Base-by-base conservation (phyloP, 1,140 invertebrate genomes). In the Heterodera carotae region DNA sequence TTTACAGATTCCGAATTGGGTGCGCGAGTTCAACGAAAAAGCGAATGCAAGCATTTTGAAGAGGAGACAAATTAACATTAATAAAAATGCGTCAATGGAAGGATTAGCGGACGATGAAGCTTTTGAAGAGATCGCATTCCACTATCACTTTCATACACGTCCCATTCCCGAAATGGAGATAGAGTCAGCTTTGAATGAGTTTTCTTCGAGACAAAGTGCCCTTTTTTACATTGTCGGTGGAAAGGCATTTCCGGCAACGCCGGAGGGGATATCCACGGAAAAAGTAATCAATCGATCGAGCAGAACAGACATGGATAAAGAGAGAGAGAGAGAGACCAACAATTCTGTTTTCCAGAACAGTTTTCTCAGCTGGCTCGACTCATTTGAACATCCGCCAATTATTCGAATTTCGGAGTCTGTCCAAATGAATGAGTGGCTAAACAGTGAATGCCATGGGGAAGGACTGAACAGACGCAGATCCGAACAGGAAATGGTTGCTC, bases 1-100 rank as follows among this genome's bases (percentile, higher is more conserved):
- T 29, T 27, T 69, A 22, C 53, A 81, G 81, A 76, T 82, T 22
- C 67, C 82, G 5, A 82, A 67, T 12, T 84, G 82, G 82, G n/a
- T 82, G 8, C 53, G 70, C 31, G 60, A 81, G 48, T 80, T 77
- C 78, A 82, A 82, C 78, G 43, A 53, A 15, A 43, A 75, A 10
- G 22, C 48, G 18, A 84, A 79, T 33, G 60, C 36, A 5, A 34
- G 39, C 25, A 25, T 34, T n/a, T 56, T 56, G 48, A 56, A 56
- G 22, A 56, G 48, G 48, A 56, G 18, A 53, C 25, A 81, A 10
- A 8, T n/a, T n/a, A 85, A 25, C 22, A 66, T 69, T 27, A 74
- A 74, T 5, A 62, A 62, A 29, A 22, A 15, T 56, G 31, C 36
- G 36, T 18, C 18, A 25, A 6, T 59, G 48, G 15, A 48, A 27